These are phyloP conservation scores for Tenthredo amoena DNA, from an alignment of 2,888 invertebrate species.

Conservation along the genomic window DNA sequence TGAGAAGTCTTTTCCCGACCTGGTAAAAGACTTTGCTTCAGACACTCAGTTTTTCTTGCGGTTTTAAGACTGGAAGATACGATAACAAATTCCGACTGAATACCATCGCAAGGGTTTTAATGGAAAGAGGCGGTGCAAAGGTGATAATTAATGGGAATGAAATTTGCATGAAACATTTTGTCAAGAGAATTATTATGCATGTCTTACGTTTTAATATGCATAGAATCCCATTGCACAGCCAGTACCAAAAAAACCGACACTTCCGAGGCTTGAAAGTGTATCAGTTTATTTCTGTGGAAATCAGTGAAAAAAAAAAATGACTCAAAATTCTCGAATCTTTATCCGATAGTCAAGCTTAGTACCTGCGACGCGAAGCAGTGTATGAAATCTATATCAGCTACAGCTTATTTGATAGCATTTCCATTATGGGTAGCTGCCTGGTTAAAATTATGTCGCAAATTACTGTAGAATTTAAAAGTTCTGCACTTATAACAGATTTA, in stretches of 20 bases:
- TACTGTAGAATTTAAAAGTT: background rate
- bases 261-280: background rate
- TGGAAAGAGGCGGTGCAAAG: too few species aligned
- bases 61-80: too few species aligned
- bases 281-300: background rate
- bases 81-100: too few species aligned
- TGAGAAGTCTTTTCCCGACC: background rate
- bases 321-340: too few species aligned
- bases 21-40: background rate
- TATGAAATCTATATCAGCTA: background rate
- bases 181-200: background rate
- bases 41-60: background rate
- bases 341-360: too few species aligned
- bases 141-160: background rate
- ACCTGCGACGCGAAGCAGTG: too few species aligned
- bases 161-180: background rate
- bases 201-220: background rate
- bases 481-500: background rate
- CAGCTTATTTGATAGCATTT: background rate
- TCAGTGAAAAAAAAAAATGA: background rate
- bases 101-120: too few species aligned
- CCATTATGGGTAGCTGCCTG: background rate
- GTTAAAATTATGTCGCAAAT: background rate
- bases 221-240: background rate
- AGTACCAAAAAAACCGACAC: background rate